Evolutionary conservation across 1,140 invertebrate genomes (phyloP).

Genomic region (Musca vetustissima): DNA sequence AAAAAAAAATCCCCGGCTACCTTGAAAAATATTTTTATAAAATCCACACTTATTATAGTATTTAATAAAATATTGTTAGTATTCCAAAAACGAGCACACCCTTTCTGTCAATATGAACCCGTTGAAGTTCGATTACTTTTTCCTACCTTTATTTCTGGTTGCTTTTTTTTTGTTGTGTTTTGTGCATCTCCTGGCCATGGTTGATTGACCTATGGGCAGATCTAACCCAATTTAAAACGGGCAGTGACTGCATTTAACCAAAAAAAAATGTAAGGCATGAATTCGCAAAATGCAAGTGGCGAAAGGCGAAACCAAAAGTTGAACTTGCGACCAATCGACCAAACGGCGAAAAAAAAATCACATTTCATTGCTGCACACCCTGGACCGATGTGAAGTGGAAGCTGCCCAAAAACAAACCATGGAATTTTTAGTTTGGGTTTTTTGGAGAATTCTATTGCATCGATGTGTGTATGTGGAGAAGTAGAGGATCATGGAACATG

Average conservation of each 20-base stretch:
- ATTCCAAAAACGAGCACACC: too few species aligned
- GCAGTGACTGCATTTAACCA: neutral
- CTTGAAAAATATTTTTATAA: too few species aligned
- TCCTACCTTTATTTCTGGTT: too few species aligned
- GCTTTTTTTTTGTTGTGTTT: neutral
- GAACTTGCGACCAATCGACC: neutral
- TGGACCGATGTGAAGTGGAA: neutral
- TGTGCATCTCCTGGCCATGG: neutral
- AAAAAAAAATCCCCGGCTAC: too few species aligned
- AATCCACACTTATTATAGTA: too few species aligned
- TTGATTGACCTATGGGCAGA: conserved; percentile 18
- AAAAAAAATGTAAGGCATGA: neutral
- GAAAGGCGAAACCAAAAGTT: conserved; percentile 13
- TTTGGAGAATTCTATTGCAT: neutral
- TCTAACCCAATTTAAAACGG: conserved; percentile 17
- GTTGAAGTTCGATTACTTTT: too few species aligned
- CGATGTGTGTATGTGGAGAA: neutral
- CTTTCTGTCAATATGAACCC: too few species aligned
- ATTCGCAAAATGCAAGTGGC: conserved; percentile 1
- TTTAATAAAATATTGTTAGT: too few species aligned
- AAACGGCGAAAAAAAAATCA: neutral
- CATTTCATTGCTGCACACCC: too few species aligned
- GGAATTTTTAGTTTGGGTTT: neutral
- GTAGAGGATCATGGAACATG: neutral
- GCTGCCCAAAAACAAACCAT: neutral